Conservation (phyloP, 2,888 invertebrate genomes). For the Rhagophthalmus giganteus region DNA sequence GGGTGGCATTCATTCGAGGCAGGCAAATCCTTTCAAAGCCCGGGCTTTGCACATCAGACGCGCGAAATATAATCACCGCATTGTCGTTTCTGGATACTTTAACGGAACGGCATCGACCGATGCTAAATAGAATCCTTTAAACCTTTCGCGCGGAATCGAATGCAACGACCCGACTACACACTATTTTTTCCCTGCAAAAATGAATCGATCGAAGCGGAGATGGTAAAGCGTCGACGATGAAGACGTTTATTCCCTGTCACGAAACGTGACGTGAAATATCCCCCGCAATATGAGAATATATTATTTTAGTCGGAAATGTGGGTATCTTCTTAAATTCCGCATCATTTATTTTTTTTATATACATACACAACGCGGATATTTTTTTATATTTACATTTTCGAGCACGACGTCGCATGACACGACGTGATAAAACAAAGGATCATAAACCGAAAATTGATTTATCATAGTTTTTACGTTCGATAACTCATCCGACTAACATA, state of each 20-base stretch:
- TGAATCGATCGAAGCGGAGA: slow-evolving; percentile 4
- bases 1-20: slow-evolving; percentile 42
- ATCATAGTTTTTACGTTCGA: slow-evolving; percentile 4
- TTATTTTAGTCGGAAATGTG: slow-evolving; percentile 24
- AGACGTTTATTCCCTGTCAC: slow-evolving; percentile 25
- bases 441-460: slow-evolving; percentile 6
- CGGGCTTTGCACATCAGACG: slow-evolving; percentile 48
- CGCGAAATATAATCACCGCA: slow-evolving; percentile 48
- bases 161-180: slow-evolving; percentile 3
- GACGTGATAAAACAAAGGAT: slow-evolving; percentile 13
- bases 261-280: slow-evolving; percentile 22
- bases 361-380: slow-evolving; percentile 16
- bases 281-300: slow-evolving; percentile 25
- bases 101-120: slow-evolving; percentile 38
- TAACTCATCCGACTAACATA: too few relatives aligned
- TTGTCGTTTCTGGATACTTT: slow-evolving; percentile 37
- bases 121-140: slow-evolving; percentile 38
- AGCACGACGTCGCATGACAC: slow-evolving; percentile 11
- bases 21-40: slow-evolving; percentile 45
- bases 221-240: slow-evolving; percentile 16
- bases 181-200: slow-evolving; percentile 4
- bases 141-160: slow-evolving; percentile 14
- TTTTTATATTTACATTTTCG: slow-evolving; percentile 16
- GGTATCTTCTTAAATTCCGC: slow-evolving; percentile 25
- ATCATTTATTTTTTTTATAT: slow-evolving; percentile 29